Base-by-base conservation (phyloP, 2,797 vertebrate genomes). In the Brotula barbata region DNA sequence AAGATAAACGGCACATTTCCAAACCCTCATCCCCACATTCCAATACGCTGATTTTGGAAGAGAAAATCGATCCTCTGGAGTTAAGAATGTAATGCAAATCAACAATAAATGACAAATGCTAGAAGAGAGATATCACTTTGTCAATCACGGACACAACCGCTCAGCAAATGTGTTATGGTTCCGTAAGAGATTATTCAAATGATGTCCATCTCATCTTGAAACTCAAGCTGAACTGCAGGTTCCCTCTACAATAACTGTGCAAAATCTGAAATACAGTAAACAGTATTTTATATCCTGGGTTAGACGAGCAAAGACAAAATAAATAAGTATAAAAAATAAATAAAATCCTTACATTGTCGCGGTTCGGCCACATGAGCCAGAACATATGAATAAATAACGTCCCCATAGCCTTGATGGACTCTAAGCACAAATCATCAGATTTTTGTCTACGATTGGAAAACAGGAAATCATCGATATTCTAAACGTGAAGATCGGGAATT, bases 211-310 rank as follows among this genome's bases (percentile, higher is more conserved):
- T 63, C 7, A 39, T 25, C 43, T 14, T 20, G 47, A 36, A 68
- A 25, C 34, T 15, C 36, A 34, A 20, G 16, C 2, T 22, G 14
- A 47, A 2, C 21, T 46, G 51, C 46, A 50, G 37, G 14, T 37
- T 6, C 33, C 2, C 6, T 4, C 25, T 4, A 8, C 17, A 25
- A 51, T 14, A 19, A n/a, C 31, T 53, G 68, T 71, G 71, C 54
- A 68, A 83, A 79, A 51, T n/a, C 51, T 52, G 20, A 16, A 28
- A 34, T 42, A 56, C 44, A 56, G 71, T 65, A 73, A 71, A 80
- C 62, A 67, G 56, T 44, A 49, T 16, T 46, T 68, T 17, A 34
- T 71, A 75, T 58, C 37, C 13, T 6, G 6, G 43, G 51, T 31
- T 65, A 54, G 46, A 64, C 74, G 62, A 42, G 47, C 42, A 77